Base-by-base conservation (phyloP, 2,797 vertebrate genomes). In the Enteromius argenteus region DNA sequence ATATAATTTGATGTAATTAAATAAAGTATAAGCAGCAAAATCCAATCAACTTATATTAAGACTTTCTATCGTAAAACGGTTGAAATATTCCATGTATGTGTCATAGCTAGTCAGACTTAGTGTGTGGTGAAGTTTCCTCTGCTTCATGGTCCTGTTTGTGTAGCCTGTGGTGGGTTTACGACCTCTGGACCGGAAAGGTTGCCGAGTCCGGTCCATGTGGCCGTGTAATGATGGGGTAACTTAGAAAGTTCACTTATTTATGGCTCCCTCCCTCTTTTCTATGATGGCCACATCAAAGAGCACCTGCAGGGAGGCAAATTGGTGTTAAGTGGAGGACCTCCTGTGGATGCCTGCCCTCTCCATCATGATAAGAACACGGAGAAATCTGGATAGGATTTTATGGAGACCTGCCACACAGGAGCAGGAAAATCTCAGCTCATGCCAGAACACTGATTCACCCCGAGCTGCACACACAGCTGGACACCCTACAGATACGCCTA, bases 251-350 rank as follows among this genome's bases (percentile, higher is more conserved):
- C 86, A 89, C 87, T 89, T 89, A 88, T 90, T 89, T 89, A 89
- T 88, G 88, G 60, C 83, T 83, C 76, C 86, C 85, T 80, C 80
- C 85, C 23, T 76, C 83, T 79, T 74, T 86, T 60, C 87, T 89
- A 79, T 88, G 88, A 88, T 87, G 87, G 86, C 85, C 79, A 84
- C 91, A 93, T 94, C 91, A 94, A 94, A 94, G 93, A 93, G 87
- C 92, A 92, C 93, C 93, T 89, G 90, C 88, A 79, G 80, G 84
- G 86, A 90, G 78, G 89, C 86, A 89, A 90, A 89, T 90, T 88
- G 85, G 88, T 89, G 89, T 89, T 89, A 89, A 89, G 86, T 87
- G 71, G 76, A 80, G 86, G 81, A 84, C 88, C 89, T 89, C 90
- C 89, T 84, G 89, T 88, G 73, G 87, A 83, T 84, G 79, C 86